A percentile compares a stretch with the other conserved stretches of the same genome.
Conservation (phyloP, 2,797 vertebrate genomes). For the Lacerta bilineata region DNA sequence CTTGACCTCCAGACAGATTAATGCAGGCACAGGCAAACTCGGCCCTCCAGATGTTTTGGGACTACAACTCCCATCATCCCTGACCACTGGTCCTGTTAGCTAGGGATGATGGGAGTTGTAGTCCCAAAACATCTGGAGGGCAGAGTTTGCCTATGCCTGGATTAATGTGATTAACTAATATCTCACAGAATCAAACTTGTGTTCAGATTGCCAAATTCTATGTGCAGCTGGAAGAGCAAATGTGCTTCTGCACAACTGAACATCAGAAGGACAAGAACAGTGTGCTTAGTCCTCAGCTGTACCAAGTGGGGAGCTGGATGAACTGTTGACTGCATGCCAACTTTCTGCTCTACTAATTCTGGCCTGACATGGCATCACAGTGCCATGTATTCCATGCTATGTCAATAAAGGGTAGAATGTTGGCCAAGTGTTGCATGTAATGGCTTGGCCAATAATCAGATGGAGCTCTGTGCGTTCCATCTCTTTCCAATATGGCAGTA, state of each 20-base stretch:
- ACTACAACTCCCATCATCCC: too few species aligned
- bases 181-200: background rate
- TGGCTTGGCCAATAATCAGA: background rate
- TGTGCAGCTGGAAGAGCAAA: background rate
- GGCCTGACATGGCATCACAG: background rate
- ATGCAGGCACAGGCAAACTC: too few species aligned
- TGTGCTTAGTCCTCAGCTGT: background rate
- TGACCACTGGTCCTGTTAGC: too few species aligned
- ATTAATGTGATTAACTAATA: background rate
- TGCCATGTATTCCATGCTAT: conserved; percentile 3
- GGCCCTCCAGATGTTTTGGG: too few species aligned
- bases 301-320: conserved; percentile 29
- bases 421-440: background rate
- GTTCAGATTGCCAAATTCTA: background rate
- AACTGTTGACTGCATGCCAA: background rate
- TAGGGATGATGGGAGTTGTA: too few species aligned
- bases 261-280: background rate
- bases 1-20: background rate
- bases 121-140: too few species aligned
- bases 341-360: conserved; percentile 33
- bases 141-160: background rate
- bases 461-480: background rate
- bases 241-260: background rate
- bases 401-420: background rate
- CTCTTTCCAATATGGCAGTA: background rate